These are phyloP conservation scores for Neelides folsomi DNA, from an alignment of 2,888 invertebrate genomes.

Conservation along the genomic window DNA sequence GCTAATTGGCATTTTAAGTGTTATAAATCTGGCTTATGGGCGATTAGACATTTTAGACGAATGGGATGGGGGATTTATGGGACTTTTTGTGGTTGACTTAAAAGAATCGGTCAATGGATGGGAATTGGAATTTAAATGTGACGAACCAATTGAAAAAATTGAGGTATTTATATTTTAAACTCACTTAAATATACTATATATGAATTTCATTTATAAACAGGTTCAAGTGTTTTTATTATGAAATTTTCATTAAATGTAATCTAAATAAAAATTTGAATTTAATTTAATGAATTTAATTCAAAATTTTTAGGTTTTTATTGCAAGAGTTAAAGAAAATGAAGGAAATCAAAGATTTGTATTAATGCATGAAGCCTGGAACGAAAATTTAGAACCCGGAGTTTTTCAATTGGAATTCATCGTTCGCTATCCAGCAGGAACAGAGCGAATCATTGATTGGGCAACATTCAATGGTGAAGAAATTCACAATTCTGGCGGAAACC, in stretches of 20 bases:
- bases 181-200: no score
- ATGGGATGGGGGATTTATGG: conserved; percentile 7
- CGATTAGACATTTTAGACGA: conserved; percentile 1
- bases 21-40: background rate
- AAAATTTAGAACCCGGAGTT: no score
- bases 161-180: conserved; percentile 4
- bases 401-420: conserved; percentile 5
- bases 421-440: conserved; percentile 1
- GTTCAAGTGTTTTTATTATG: no score
- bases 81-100: background rate
- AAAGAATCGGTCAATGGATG: conserved; percentile 4
- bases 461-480: conserved; percentile 12
- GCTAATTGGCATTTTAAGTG: no score
- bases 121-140: conserved; percentile 6
- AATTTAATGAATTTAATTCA: no score
- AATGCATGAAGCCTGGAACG: no score
- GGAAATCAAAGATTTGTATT: no score
- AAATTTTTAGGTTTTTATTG: no score
- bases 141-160: background rate
- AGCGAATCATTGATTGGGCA: conserved; percentile 7
- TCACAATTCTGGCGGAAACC: conserved; percentile 5
- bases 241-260: no score
- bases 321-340: no score
- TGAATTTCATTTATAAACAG: no score
- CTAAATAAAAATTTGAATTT: no score